Base-by-base conservation (phyloP, 2,888 invertebrate genomes). In the Lasioglossum morio region DNA sequence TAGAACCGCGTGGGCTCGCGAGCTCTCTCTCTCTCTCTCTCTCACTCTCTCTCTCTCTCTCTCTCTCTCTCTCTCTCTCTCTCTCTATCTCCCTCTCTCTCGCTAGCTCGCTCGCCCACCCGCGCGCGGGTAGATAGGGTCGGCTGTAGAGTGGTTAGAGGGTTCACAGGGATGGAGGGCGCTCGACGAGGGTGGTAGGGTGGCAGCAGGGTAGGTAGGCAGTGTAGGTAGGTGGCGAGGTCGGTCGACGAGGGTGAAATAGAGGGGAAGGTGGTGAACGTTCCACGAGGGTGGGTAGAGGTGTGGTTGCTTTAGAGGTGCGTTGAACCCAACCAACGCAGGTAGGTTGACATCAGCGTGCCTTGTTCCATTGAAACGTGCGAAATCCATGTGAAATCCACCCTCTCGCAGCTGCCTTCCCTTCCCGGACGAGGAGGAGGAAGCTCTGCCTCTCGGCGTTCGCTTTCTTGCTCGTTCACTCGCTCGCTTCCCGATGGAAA, bases 271-370 rank as follows among this genome's bases (percentile, higher is more conserved):
- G 92, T 91, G 91, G 93, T 92, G 93, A 94, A 92, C 91, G 92
- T 91, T 93, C 91, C 92, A 92, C 90, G 91, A 92, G 93, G 93
- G 93, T 93, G 92, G 92, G 91, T 92, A 93, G 93, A 93, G 94
- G 94, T 95, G 95, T 93, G 94, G 94, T 95, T 94, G 94, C 94
- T 94, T 95, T 94, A 93, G 94, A 94, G 94, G 95, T 95, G 93
- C 95, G 94, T 95, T 95, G 94, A 94, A 95, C 95, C 91, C 89
- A 83, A 93, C 89, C 89, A 85, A 92, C 91, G 92, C 94, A 94
- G 94, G 94, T 94, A 94, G 93, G 92, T 93, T 94, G 94, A 94
- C 94, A 93, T 94, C 92, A 88, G 87, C 92, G 91, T 92, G 93
- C 94, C 94, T 92, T 92, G 94, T 94, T 93, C 93, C 94, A 94